These are phyloP conservation scores for Bambusicola thoracicus DNA, from an alignment of 2,113 vertebrate species.

Conservation along the genomic window DNA sequence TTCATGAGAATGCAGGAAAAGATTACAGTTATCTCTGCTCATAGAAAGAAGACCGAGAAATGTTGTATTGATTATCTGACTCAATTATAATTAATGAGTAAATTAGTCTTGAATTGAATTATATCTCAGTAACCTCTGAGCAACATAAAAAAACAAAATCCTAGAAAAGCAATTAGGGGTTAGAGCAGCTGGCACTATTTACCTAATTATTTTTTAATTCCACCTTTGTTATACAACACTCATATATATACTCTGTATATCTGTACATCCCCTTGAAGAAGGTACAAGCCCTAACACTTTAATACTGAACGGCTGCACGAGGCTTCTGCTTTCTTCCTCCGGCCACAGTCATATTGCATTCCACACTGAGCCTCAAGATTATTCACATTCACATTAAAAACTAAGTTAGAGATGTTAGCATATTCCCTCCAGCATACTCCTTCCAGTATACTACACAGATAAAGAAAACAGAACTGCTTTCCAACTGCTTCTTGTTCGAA, in stretches of 20 bases:
- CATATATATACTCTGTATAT: too few relatives aligned
- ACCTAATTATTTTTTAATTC: background rate
- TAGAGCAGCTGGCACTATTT: background rate
- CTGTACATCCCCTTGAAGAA: background rate
- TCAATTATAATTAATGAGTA: slow-evolving; percentile 40
- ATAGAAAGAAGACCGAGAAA: background rate
- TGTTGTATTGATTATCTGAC: background rate
- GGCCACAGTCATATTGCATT: background rate
- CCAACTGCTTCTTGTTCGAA: background rate
- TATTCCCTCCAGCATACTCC: background rate
- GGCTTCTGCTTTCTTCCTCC: background rate
- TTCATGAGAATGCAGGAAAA: background rate
- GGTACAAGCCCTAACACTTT: background rate
- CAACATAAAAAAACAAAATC: background rate
- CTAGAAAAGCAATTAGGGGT: background rate
- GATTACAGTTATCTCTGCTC: background rate
- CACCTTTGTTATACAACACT: background rate
- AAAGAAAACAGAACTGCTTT: background rate
- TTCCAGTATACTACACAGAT: background rate
- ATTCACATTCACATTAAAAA: background rate
- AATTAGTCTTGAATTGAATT: background rate
- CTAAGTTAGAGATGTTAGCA: background rate
- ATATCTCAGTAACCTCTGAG: background rate
- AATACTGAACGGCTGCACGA: background rate
- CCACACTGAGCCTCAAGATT: background rate